A percentile compares a stretch with the other conserved stretches of the same genome.
phyloP scores from a whole-genome alignment of 2,113 vertebrate genomes.

The Vulpes lagopus region DNA sequence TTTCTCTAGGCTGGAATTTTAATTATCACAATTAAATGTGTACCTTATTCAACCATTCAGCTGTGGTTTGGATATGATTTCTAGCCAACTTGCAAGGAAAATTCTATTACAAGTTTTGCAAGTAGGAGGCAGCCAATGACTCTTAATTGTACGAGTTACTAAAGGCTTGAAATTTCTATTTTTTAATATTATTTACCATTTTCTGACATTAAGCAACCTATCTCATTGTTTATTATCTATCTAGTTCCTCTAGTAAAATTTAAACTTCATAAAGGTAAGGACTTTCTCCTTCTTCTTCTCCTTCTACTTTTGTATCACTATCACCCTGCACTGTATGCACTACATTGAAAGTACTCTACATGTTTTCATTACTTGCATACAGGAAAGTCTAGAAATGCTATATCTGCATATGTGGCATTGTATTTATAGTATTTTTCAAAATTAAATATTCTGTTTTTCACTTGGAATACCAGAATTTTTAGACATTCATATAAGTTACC shows the following conservation, averaged over 20 bases:
- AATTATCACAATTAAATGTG: not conserved
- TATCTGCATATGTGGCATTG: not conserved
- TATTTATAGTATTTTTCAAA: not conserved
- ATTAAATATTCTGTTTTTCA: not conserved
- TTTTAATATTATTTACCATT: conserved; percentile 27
- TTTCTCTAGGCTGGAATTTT: not conserved
- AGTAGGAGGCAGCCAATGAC: not conserved
- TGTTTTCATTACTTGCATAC: not conserved
- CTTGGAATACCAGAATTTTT: conserved; percentile 14
- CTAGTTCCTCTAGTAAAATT: not conserved
- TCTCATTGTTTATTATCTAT: not conserved
- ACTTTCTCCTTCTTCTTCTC: not conserved
- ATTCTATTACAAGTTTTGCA: not conserved
- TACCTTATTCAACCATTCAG: not conserved
- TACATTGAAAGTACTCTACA: not conserved
- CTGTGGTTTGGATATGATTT: not conserved
- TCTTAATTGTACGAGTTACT: not conserved
- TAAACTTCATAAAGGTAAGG: not conserved
- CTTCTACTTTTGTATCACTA: not conserved
- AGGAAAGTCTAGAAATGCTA: not conserved
- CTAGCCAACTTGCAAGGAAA: not conserved
- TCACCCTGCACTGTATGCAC: too few relatives aligned
- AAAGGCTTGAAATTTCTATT: not conserved
- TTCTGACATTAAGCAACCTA: not conserved
- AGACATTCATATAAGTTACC: not conserved